phyloP scores from a whole-genome alignment of 2,888 invertebrate species.

The Polyommatus iphigenia region DNA sequence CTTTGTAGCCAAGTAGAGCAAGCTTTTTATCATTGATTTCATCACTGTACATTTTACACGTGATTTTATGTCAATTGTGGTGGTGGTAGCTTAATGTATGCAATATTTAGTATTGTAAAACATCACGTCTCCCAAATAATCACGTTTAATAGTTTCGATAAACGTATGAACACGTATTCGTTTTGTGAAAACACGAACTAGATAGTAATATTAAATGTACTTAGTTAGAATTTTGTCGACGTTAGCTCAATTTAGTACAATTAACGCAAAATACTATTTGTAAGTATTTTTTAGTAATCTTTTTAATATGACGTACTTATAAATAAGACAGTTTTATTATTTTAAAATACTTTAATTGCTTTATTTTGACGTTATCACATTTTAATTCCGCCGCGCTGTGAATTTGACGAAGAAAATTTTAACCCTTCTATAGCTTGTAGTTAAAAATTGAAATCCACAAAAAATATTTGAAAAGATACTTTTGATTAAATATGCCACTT shows the following conservation, averaged over 20 bases:
- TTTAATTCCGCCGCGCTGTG: too few relatives aligned
- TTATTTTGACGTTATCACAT: too few relatives aligned
- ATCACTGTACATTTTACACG: neutral
- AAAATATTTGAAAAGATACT: neutral
- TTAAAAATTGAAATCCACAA: too few relatives aligned
- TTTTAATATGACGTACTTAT: too few relatives aligned
- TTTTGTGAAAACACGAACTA: neutral
- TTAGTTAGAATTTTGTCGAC: neutral
- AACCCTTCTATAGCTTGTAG: too few relatives aligned
- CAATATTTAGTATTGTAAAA: neutral
- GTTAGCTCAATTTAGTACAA: neutral
- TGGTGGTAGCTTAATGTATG: neutral
- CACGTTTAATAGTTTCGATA: slow-evolving; percentile 4
- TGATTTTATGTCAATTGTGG: neutral
- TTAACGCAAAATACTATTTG: neutral
- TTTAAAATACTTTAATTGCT: too few relatives aligned
- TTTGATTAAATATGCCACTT: neutral
- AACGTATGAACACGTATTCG: neutral
- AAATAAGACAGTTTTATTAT: too few relatives aligned
- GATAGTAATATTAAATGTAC: neutral
- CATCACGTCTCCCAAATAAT: slow-evolving; percentile 8
- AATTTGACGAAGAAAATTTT: too few relatives aligned
- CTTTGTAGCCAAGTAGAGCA: neutral
- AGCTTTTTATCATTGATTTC: neutral
- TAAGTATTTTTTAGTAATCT: too few relatives aligned